Evolutionary conservation across 2,113 vertebrate species (phyloP).

Genomic region (Amblyornis subalaris): DNA sequence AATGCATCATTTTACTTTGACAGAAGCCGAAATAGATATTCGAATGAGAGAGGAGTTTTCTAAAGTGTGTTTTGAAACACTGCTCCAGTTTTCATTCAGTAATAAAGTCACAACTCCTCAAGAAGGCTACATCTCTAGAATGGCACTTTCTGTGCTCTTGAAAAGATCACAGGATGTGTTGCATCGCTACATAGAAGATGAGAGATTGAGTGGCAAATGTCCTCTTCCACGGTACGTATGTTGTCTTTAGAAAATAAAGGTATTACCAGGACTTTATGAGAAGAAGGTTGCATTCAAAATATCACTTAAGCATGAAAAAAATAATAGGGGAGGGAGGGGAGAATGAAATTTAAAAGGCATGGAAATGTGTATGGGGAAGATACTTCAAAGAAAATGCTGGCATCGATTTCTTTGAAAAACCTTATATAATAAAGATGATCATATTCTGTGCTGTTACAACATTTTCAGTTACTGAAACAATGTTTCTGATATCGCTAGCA

Average conservation of each 20-base stretch:
- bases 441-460: neutral
- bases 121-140: constrained; percentile 97
- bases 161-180: constrained; percentile 94
- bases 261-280: neutral
- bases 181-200: constrained; percentile 92
- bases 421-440: neutral
- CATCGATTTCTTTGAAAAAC: neutral
- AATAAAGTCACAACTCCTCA: constrained; percentile 95
- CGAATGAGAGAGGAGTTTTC: constrained; percentile 98
- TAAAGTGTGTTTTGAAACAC: constrained; percentile 97
- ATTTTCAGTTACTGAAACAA: neutral
- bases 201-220: constrained; percentile 93
- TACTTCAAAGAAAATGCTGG: neutral
- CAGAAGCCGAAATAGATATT: constrained; percentile 97
- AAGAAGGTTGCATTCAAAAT: neutral
- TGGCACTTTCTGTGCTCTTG: constrained; percentile 95
- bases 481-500: neutral
- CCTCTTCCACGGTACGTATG: constrained; percentile 87
- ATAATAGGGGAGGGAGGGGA: rapidly evolving
- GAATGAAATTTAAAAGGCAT: neutral
- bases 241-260: neutral
- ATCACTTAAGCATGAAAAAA: neutral
- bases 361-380: neutral
- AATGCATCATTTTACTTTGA: constrained; percentile 48
- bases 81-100: constrained; percentile 99